Evolutionary conservation across 1,140 invertebrate genomes (phyloP), one percentile per base, ranked within the genome.

Genomic region (Neotoxoptera formosana): DNA sequence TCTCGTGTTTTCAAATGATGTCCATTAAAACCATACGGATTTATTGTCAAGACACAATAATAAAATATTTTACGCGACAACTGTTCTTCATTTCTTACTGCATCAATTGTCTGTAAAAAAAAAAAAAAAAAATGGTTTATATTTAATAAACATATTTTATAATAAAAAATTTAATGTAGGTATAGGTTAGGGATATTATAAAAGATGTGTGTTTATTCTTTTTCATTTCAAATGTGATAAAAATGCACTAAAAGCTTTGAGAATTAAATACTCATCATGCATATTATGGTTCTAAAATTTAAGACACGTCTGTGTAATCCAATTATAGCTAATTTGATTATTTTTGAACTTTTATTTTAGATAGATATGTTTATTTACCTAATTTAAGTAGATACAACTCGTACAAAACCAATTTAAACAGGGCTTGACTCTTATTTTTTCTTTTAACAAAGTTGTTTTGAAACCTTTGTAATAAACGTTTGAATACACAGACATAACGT

Each of bases 21-120:
- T 87, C 86, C 45, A 87, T 87, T 87, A 87, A 87, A 87, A 48
- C 36, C n/a, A 30, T 87, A 87, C 30, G 86, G 30, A 48, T 87
- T 87, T 48, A 48, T 48, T n/a, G 47, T 89, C 48, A 11, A 53
- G 41, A 89, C 34, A 53, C n/a, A 53, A 53, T 89, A 89, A 36
- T 34, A 89, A 53, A 89, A 36, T 51, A 51, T 36, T 53, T 89
- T 51, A 36, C 9, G 47, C 47, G 86, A 88, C 36, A 84, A 84
- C 36, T 84, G 36, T 84, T 84, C 21, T 83, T 83, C 34, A 25
- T 36, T 45, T 14, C 36, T 45, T 84, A 36, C 25, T 4, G 41
- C 36, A 23, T 45, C 83, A 45, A 84, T 84, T 45, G 83, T 25
- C 8, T 45, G 41, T 36, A 23, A 36, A 83, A 83, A 30, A 56